Evolutionary conservation across 35 echinoderm and acorn worm species (phyloP).

Genomic region (Apostichopus parvimensis): DNA sequence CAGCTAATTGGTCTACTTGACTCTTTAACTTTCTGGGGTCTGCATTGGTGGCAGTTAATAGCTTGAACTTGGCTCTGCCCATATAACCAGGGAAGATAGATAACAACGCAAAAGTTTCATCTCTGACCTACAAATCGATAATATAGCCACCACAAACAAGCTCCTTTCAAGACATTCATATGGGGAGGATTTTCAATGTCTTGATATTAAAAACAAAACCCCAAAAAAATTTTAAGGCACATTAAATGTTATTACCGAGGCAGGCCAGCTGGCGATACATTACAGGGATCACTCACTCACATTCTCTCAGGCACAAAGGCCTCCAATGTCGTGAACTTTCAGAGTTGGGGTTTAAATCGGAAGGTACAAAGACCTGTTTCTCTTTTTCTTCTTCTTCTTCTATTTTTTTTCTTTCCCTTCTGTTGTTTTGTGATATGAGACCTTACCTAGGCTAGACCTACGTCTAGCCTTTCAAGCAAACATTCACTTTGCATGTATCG

Average conservation of each 20-base stretch:
- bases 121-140: not conserved
- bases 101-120: not conserved
- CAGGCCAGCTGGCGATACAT: constrained; percentile 15
- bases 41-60: not conserved
- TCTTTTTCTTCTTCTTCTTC: not conserved
- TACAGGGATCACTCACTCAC: not conserved
- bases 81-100: not conserved
- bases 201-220: not conserved
- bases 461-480: not conserved
- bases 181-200: not conserved
- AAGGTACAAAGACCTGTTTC: not conserved
- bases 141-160: not conserved
- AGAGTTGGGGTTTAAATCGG: not conserved
- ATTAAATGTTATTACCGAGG: not conserved
- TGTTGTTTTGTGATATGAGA: not conserved
- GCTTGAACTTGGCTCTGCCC: not conserved
- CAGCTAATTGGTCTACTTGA: constrained; percentile 5
- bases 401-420: too few species aligned
- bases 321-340: not conserved
- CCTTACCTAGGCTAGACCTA: not conserved
- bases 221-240: not conserved
- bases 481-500: constrained; percentile 26
- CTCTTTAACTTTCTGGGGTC: constrained; percentile 3
- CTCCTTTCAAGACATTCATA: not conserved
- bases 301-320: not conserved